Base-by-base conservation (phyloP, 2,888 invertebrate genomes). In the Allacma fusca region DNA sequence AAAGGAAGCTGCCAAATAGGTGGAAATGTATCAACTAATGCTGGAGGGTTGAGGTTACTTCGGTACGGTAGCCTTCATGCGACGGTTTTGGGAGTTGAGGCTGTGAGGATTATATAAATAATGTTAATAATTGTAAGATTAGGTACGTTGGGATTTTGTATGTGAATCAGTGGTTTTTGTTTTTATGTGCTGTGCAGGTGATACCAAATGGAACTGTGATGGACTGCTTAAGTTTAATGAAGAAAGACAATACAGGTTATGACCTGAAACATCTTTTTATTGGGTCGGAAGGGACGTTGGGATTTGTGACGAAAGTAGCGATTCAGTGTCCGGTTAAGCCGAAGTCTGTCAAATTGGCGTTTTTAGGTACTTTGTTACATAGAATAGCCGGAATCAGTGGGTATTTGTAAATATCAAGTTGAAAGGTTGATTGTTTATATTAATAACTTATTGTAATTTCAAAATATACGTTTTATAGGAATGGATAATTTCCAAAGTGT, bases 221-320 rank as follows among this genome's bases (percentile, higher is more conserved):
- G 40, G 93, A 98, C 86, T 92, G 94, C 79, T 89, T 98, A 86
- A 93, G 92, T 78, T 90, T 92, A 0, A 89, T 98, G 84, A 93
- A 96, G 86, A 99, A 99, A 87, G 98, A 99, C 87, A 99, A 99
- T 87, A 98, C 98, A 0, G 98, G 98, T 0, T 97, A 96, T 86
- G 97, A 98, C 86, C 88, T 98, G 84, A 97, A 97, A 86, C 97
- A 99, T 87, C 87, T 98, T 79, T 98, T 99, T 86, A 95, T 98
- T 84, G 99, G 99, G 19, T 96, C 97, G 0, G 99, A 99, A 88
- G 99, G 99, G 68, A 96, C 97, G 0, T 88, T 99, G 73, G 99
- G 99, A 19, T 87, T 99, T 5, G 92, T 99, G 9, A 98, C 98
- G 0, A 94, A 94, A 88, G 92, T 96, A 5, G 92, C 95, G 1